phyloP scores from a whole-genome alignment of 1,140 invertebrate genomes.

The Phocides pigmalion region DNA sequence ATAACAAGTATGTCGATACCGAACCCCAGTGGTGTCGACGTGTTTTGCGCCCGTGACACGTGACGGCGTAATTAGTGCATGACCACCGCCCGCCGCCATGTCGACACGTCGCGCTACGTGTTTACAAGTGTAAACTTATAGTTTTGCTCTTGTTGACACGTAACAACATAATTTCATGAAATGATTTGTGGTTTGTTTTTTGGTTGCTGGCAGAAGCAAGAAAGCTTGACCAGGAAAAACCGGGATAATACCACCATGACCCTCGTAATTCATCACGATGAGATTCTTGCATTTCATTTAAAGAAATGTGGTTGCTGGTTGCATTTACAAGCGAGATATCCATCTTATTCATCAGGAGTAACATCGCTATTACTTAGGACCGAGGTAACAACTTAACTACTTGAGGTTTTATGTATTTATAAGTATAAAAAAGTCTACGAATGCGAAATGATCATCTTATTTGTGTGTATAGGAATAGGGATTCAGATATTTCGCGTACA shows the following conservation, averaged over 20 bases:
- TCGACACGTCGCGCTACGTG: slow-evolving; percentile 56
- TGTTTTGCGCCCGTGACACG: slow-evolving; percentile 75
- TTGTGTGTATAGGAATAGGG: neutral
- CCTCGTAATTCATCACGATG: too few relatives aligned
- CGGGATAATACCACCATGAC: too few relatives aligned
- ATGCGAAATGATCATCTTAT: neutral
- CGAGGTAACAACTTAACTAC: too few relatives aligned
- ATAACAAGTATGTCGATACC: slow-evolving; percentile 32
- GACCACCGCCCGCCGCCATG: slow-evolving; percentile 61
- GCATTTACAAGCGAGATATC: too few relatives aligned
- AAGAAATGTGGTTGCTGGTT: too few relatives aligned
- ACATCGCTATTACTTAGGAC: too few relatives aligned
- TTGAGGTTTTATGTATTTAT: too few relatives aligned
- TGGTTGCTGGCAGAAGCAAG: too few relatives aligned
- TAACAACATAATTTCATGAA: neutral
- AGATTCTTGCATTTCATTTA: too few relatives aligned
- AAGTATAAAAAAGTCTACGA: neutral
- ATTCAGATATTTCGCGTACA: slow-evolving; percentile 49
- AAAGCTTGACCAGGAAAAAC: too few relatives aligned
- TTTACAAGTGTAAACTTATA: slow-evolving; percentile 50
- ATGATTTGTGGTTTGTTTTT: too few relatives aligned
- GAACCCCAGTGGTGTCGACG: slow-evolving; percentile 51
- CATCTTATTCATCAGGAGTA: too few relatives aligned
- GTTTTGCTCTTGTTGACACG: slow-evolving; percentile 29
- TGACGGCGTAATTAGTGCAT: slow-evolving; percentile 77